phyloP scores from a whole-genome alignment of 2,113 vertebrate species.

The Phainopepla nitens region DNA sequence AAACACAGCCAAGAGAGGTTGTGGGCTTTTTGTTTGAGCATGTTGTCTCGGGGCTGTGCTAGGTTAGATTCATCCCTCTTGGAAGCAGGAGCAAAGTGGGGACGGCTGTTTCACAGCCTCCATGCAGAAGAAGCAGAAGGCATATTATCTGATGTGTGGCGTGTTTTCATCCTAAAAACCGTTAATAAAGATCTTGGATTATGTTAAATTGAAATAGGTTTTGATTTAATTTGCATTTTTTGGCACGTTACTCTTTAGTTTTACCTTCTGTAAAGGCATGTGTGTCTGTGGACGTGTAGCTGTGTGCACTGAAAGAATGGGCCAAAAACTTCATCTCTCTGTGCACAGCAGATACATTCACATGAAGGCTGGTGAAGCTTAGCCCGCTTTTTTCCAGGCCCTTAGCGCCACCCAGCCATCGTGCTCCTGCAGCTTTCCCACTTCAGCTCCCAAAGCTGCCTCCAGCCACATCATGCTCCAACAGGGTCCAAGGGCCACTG shows the following conservation, averaged over 20 bases:
- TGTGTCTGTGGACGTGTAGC: too few species aligned
- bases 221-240: background rate
- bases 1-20: rapidly evolving
- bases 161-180: background rate
- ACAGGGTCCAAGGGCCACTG: too few species aligned
- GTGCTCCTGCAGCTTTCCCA: background rate
- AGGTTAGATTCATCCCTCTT: background rate
- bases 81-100: background rate
- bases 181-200: background rate
- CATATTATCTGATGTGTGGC: background rate
- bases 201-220: background rate
- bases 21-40: rapidly evolving
- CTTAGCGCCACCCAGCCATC: background rate
- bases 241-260: background rate
- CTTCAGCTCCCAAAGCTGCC: background rate
- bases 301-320: background rate
- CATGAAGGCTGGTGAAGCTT: background rate
- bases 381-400: background rate
- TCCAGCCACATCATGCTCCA: background rate
- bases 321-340: background rate
- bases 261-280: background rate
- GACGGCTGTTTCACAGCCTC: background rate
- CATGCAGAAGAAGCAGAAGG: background rate
- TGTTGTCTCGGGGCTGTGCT: background rate
- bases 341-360: background rate